Conservation (phyloP, 2,113 vertebrate species). For the Erythrolamprus reginae region DNA sequence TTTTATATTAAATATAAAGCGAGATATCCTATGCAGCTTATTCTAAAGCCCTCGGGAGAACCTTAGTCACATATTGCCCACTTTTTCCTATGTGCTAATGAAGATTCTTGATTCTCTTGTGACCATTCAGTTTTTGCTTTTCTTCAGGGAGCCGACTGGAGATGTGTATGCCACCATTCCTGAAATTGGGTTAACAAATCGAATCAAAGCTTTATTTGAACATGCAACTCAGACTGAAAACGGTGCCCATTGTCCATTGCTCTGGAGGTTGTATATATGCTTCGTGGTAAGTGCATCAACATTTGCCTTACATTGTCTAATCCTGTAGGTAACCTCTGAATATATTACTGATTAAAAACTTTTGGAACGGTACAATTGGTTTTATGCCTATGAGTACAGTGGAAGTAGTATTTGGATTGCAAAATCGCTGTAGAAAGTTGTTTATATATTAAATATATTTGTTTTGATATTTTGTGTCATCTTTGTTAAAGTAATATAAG, state of each 20-base stretch:
- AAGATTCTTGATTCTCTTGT: background rate
- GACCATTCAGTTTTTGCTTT: background rate
- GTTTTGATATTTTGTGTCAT: background rate
- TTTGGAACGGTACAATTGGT: background rate
- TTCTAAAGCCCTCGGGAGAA: background rate
- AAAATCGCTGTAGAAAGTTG: background rate
- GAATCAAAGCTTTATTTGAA: conserved; percentile 87
- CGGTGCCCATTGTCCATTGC: conserved; percentile 82
- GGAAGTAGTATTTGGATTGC: background rate
- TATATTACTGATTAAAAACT: background rate
- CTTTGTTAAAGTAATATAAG: background rate
- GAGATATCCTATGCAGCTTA: background rate
- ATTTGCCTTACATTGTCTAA: background rate
- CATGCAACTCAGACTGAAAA: conserved; percentile 70
- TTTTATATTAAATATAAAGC: no score
- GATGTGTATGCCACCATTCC: conserved; percentile 77
- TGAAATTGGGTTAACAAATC: conserved; percentile 86
- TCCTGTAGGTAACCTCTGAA: background rate
- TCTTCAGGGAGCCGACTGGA: conserved; percentile 70
- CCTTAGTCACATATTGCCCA: background rate
- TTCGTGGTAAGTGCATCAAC: conserved; percentile 79
- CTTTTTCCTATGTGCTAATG: background rate
- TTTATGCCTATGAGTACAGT: background rate
- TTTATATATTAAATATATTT: background rate
- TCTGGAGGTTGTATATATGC: conserved; percentile 92